These are phyloP conservation scores for Cosmorhoe ocellata DNA, from an alignment of 2,888 invertebrate species.

Conservation along the genomic window DNA sequence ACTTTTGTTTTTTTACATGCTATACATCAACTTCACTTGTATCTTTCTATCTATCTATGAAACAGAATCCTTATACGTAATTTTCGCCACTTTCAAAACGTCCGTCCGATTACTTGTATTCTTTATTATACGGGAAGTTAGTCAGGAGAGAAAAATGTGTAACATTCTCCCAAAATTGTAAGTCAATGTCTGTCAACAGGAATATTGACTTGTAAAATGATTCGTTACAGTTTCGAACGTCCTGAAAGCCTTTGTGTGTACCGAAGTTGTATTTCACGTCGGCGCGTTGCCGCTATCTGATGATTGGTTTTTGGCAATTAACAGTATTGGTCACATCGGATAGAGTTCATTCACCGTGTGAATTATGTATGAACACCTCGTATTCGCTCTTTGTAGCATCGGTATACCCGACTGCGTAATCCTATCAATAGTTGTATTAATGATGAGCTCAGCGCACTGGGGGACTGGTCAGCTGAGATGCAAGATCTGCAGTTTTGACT, in stretches of 20 bases:
- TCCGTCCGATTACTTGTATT: no score
- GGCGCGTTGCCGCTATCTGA: conserved; percentile 79
- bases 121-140: neutral
- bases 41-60: no score
- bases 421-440: conserved; percentile 29
- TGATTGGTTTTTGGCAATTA: conserved; percentile 83
- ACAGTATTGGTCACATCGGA: conserved; percentile 79
- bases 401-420: conserved; percentile 47
- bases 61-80: no score
- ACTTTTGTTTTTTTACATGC: no score
- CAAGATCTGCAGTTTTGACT: no score
- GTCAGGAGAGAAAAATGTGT: neutral
- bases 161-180: neutral
- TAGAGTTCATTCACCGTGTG: conserved; percentile 79
- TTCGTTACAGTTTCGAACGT: conserved; percentile 32
- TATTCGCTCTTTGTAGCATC: conserved; percentile 70
- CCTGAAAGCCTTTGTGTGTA: conserved; percentile 60
- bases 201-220: conserved; percentile 27
- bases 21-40: no score
- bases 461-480: no score
- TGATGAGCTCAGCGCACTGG: no score
- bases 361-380: conserved; percentile 77
- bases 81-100: no score
- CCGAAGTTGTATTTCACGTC: conserved; percentile 78
- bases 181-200: conserved; percentile 18